Evolutionary conservation across 2,888 invertebrate genomes (phyloP).

Genomic region (Ptilodon capucinus): DNA sequence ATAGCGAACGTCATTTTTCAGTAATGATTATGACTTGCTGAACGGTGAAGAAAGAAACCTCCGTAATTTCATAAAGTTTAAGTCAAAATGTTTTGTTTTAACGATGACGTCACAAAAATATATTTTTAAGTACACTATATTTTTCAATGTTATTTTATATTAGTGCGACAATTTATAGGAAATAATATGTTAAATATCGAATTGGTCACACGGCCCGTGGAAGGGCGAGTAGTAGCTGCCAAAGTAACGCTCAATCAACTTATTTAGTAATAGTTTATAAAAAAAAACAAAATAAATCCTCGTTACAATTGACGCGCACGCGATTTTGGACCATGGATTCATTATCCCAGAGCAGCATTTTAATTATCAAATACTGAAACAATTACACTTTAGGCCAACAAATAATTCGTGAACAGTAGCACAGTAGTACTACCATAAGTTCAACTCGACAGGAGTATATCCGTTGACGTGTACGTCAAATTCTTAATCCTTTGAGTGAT

Average conservation of each 20-base stretch:
- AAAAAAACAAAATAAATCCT: constrained; percentile 20
- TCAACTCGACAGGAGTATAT: too few species aligned
- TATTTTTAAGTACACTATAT: neutral
- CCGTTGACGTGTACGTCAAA: too few species aligned
- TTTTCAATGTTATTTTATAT: neutral
- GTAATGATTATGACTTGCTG: too few species aligned
- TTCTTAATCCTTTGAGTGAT: too few species aligned
- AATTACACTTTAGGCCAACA: constrained; percentile 39
- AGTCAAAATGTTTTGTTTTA: too few species aligned
- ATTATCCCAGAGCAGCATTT: constrained; percentile 14
- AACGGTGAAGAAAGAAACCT: too few species aligned
- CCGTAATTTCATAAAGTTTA: too few species aligned
- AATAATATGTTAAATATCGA: neutral
- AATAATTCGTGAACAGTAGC: constrained; percentile 28
- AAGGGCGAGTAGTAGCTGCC: constrained; percentile 7
- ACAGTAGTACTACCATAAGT: too few species aligned
- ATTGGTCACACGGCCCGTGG: constrained; percentile 6
- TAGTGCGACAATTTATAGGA: neutral
- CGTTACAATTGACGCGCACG: constrained; percentile 37
- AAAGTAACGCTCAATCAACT: neutral
- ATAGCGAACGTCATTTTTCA: too few species aligned
- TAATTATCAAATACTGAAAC: constrained; percentile 8
- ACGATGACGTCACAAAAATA: neutral
- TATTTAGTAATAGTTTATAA: constrained; percentile 11
- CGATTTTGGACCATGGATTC: constrained; percentile 42